phyloP scores from a whole-genome alignment of 2,113 vertebrate species.

The Passer montanus region DNA sequence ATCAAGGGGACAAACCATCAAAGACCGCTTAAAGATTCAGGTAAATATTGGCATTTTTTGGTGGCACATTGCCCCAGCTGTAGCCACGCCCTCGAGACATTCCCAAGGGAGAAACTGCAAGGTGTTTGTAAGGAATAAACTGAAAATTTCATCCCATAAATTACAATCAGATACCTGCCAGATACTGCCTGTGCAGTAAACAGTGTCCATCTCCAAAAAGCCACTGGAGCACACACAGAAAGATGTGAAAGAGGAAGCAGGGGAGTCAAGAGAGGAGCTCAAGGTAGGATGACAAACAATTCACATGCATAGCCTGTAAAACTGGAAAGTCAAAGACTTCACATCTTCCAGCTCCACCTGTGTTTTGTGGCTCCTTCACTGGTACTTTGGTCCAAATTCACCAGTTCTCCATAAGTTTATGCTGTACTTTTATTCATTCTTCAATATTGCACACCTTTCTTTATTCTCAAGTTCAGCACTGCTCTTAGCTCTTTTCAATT shows the following conservation, averaged over 20 bases:
- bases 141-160: background rate
- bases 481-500: constrained; percentile 2
- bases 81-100: background rate
- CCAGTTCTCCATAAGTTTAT: background rate
- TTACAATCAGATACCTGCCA: background rate
- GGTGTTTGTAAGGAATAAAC: background rate
- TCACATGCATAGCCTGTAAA: background rate
- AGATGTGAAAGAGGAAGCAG: background rate
- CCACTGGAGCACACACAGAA: background rate
- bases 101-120: background rate
- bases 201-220: background rate
- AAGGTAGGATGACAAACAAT: background rate
- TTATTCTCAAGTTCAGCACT: background rate
- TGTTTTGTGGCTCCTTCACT: background rate
- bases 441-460: background rate
- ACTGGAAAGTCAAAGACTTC: background rate
- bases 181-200: background rate
- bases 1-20: background rate
- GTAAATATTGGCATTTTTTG: background rate
- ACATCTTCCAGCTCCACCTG: background rate
- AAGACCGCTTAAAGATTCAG: background rate
- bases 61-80: background rate
- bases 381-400: background rate
- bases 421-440: background rate
- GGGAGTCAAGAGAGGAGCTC: background rate